A percentile compares a stretch with the other conserved stretches of the same genome.
Evolutionary conservation across 2,113 vertebrate species (phyloP).

Genomic region (Pyxicephalus adspersus): DNA sequence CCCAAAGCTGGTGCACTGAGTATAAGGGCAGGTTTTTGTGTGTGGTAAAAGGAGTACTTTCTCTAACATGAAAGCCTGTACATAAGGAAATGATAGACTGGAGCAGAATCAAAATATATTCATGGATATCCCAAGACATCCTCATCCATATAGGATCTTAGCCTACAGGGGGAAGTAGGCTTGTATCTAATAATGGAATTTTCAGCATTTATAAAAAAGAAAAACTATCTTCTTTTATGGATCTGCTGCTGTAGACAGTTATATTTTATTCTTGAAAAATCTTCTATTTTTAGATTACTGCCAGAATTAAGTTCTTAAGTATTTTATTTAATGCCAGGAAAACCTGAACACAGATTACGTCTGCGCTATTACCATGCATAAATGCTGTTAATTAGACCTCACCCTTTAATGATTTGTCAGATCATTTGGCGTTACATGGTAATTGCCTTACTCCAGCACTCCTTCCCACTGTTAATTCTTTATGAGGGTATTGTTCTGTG

Average conservation of each 20-base stretch:
- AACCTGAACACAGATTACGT: neutral
- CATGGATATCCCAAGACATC: too few relatives aligned
- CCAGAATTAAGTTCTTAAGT: neutral
- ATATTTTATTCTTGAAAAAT: slow-evolving; percentile 3
- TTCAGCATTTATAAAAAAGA: too few relatives aligned
- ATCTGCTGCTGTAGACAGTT: neutral
- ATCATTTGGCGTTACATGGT: neutral
- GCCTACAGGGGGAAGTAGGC: too few relatives aligned
- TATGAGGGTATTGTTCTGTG: slow-evolving; percentile 10
- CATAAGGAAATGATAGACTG: too few relatives aligned
- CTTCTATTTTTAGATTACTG: slow-evolving; percentile 1
- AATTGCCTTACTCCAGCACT: neutral
- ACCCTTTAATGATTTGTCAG: neutral
- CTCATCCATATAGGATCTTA: too few relatives aligned
- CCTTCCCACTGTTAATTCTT: neutral
- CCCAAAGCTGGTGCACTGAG: too few relatives aligned
- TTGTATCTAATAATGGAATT: too few relatives aligned
- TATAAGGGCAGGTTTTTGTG: too few relatives aligned
- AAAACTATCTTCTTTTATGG: neutral
- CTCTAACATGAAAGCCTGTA: too few relatives aligned
- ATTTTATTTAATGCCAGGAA: slow-evolving; percentile 9
- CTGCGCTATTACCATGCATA: neutral
- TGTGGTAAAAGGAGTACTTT: too few relatives aligned
- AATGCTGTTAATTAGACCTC: slow-evolving; percentile 25
- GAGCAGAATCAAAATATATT: too few relatives aligned